Percentiles rank a stretch among this genome's conserved stretches.
Conservation (phyloP, 2,113 vertebrate genomes). For the Paradisaea rubra region DNA sequence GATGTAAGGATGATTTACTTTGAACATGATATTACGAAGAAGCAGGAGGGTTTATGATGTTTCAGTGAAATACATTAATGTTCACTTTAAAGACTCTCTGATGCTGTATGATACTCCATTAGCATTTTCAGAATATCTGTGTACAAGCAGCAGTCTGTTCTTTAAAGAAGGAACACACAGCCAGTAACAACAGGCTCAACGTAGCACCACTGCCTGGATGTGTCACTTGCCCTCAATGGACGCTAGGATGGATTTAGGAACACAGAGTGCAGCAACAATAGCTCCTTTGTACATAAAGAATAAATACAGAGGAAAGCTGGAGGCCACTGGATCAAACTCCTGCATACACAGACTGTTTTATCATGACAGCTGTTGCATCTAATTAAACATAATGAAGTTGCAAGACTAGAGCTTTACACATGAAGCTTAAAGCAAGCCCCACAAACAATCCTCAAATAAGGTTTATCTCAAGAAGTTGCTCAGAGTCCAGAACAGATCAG, state of each 20-base stretch:
- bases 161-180: not conserved
- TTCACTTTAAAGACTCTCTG: not conserved
- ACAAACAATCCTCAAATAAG: not conserved
- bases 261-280: not conserved
- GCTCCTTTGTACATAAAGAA: not conserved
- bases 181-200: not conserved
- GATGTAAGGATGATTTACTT: not conserved
- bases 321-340: not conserved
- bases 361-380: slow-evolving; percentile 10
- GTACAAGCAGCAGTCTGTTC: not conserved
- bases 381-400: slow-evolving; percentile 18
- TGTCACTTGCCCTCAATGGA: not conserved
- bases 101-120: not conserved
- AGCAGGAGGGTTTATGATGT: not conserved
- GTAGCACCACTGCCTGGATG: not conserved
- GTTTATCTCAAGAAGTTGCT: not conserved
- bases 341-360: not conserved
- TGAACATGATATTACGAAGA: not conserved
- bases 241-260: not conserved
- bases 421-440: not conserved
- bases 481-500: not conserved
- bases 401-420: not conserved
- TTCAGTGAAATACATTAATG: not conserved
- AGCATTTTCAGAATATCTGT: not conserved
- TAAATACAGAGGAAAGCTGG: not conserved